Conservation (phyloP, 1,140 invertebrate species). For the Himalopsyche phryganea region DNA sequence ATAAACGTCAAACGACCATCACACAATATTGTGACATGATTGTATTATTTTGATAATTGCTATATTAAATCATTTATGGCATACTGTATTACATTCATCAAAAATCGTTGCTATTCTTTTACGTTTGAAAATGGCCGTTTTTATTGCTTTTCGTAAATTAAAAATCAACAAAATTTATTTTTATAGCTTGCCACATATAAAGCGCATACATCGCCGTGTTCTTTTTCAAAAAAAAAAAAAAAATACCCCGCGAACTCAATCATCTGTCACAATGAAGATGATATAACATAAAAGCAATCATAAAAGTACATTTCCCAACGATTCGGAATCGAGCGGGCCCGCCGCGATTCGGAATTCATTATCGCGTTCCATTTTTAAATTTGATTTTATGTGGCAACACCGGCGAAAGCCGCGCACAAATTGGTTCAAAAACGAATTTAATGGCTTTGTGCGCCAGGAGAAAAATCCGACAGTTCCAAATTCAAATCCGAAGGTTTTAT, state of each 20-base stretch:
- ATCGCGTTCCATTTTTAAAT: conserved; percentile 22
- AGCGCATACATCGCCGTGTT: too few species aligned
- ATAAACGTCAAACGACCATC: too few species aligned
- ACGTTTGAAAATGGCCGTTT: too few species aligned
- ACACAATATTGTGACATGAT: too few species aligned
- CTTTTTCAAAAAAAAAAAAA: too few species aligned
- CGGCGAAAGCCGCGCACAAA: conserved; percentile 13
- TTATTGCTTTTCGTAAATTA: neutral
- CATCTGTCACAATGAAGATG: conserved; percentile 2
- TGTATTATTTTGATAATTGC: too few species aligned
- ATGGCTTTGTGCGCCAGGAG: conserved; percentile 6
- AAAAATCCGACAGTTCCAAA: neutral
- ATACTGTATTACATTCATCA: too few species aligned
- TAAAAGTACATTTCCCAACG: neutral
- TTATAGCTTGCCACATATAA: neutral
- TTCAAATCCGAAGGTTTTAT: conserved; percentile 10
- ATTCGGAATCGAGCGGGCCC: neutral
- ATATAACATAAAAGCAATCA: conserved; percentile 10
- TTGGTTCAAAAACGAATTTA: conserved; percentile 10
- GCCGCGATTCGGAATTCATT: conserved; percentile 17
- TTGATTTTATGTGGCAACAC: conserved; percentile 21
- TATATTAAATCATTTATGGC: too few species aligned
- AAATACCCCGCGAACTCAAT: conserved; percentile 1
- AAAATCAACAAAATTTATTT: neutral
- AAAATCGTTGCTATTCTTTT: too few species aligned